Base-by-base conservation (phyloP, 2,113 vertebrate genomes). In the Tretioscincus oriximinensis region DNA sequence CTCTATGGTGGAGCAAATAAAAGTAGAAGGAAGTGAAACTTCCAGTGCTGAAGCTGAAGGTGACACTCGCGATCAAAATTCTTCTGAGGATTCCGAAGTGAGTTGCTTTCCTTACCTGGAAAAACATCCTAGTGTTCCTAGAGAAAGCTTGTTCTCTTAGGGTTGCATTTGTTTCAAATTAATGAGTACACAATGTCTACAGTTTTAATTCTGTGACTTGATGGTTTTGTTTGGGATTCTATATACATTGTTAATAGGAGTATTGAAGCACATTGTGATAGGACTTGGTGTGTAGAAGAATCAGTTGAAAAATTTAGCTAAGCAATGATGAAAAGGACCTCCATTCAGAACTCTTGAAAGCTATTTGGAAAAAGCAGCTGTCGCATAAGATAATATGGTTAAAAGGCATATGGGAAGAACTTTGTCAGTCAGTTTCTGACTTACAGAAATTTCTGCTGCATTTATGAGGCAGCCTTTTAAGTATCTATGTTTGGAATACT, bases 1-100 rank as follows among this genome's bases (percentile, higher is more conserved):
- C 0, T 96, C 95, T 65, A 86, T 96, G 67, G 95, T 96, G 82
- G 95, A 96, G 67, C 94, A 96, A 73, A 94, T 95, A 72, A 96
- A 96, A 80, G 94, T 92, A 18, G 96, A 96, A 74, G 96, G 96
- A 75, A 92, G 78, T 0, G 96, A 96, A 11, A 95, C 95, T 77
- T 94, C 94, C 0, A 95, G 77, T 69, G 74, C 86, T 5, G 95
- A 95, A 45, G 83, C 90, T 31, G 93, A 94, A 80, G 77, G 93
- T 75, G 95, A 95, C 16, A 77, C 87, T 68, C 96, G 95, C 94
- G 96, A 85, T 95, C 96, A 0, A 95, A 96, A 49, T 49, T 11
- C 16, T 28, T 11, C 51, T 26, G 80, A 76, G 89, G 89, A 47
- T 88, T 3, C 86, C 65, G 94, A 95, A 86, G 96, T 96, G 90